A percentile compares a stretch with the other conserved stretches of the same genome.
Evolutionary conservation across 2,797 vertebrate species (phyloP).

Genomic region (Rhynchotus rufescens): DNA sequence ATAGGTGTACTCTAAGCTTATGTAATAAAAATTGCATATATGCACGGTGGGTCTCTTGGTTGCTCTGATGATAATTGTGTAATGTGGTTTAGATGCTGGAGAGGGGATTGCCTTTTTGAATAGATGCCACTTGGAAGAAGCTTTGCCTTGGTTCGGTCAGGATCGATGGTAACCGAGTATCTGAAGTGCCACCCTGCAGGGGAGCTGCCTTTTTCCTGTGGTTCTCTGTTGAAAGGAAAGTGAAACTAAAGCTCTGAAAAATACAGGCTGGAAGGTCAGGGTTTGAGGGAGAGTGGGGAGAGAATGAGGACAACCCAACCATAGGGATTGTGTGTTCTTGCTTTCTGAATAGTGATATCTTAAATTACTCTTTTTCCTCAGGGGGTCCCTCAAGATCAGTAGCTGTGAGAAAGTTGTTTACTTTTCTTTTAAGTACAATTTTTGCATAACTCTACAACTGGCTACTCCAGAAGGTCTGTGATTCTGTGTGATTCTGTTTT

Average conservation of each 20-base stretch:
- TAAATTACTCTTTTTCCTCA: neutral
- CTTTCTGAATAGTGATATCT: neutral
- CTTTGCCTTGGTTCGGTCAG: conserved; percentile 23
- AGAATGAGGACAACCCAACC: neutral
- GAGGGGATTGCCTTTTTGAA: neutral
- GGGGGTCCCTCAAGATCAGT: neutral
- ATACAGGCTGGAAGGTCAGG: neutral
- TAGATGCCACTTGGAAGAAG: neutral
- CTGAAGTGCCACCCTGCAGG: conserved; percentile 15
- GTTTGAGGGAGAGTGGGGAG: neutral
- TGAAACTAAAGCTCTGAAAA: neutral
- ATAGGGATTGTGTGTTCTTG: neutral
- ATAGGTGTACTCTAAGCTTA: neutral
- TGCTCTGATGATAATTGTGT: neutral
- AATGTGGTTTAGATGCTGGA: neutral
- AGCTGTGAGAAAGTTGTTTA: neutral
- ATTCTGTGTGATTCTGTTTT: neutral
- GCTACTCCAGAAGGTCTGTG: neutral
- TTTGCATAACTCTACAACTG: neutral
- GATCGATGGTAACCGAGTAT: conserved; percentile 20
- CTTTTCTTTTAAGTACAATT: neutral
- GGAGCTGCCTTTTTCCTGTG: neutral
- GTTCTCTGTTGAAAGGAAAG: neutral
- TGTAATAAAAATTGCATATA: neutral
- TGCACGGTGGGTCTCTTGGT: neutral